phyloP scores from a whole-genome alignment of 2,888 invertebrate genomes.

The Eilema griseolum region DNA sequence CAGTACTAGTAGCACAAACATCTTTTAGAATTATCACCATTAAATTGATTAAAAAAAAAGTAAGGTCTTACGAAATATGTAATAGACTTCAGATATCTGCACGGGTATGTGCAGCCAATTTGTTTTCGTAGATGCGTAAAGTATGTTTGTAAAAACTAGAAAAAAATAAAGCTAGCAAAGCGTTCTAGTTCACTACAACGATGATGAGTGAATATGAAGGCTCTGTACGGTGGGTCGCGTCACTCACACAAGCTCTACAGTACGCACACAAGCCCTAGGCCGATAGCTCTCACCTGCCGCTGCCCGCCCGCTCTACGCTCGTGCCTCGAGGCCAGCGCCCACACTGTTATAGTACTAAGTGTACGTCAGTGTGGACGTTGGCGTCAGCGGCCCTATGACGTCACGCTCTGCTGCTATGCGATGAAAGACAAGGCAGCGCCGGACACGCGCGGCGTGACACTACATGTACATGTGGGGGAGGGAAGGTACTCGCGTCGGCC shows the following conservation, averaged over 20 bases:
- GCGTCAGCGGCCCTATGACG: not conserved
- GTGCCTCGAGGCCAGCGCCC: too few species aligned
- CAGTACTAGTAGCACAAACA: too few species aligned
- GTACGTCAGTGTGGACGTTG: too few species aligned
- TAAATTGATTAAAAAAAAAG: too few species aligned
- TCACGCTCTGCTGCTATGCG: conserved; percentile 26
- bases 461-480: not conserved
- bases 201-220: not conserved
- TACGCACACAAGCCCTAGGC: not conserved
- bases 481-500: too few species aligned
- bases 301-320: conserved; percentile 11
- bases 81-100: not conserved
- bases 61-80: too few species aligned
- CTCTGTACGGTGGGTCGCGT: too few species aligned
- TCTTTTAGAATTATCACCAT: too few species aligned
- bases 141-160: not conserved
- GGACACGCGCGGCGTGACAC: too few species aligned
- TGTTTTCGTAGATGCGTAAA: not conserved
- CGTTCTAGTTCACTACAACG: too few species aligned
- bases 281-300: conserved; percentile 24
- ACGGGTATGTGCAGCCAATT: not conserved
- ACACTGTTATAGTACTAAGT: not conserved
- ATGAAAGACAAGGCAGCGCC: conserved; percentile 69
- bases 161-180: too few species aligned
- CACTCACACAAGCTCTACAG: too few species aligned